Evolutionary conservation across 2,113 vertebrate species (phyloP).

Genomic region (Malurus elegans): DNA sequence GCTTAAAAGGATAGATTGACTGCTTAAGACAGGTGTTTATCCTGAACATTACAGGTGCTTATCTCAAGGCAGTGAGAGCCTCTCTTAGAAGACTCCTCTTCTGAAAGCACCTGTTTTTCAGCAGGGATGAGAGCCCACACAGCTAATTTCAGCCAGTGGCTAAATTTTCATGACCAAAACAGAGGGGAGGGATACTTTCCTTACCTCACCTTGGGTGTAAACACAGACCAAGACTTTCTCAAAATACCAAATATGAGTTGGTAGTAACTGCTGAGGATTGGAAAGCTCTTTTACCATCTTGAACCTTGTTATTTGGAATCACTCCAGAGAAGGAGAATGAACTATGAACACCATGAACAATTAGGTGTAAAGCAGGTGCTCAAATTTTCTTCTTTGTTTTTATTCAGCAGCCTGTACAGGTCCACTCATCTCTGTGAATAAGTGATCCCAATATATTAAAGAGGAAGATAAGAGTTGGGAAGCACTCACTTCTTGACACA

Average conservation of each 20-base stretch:
- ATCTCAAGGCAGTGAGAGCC: background rate
- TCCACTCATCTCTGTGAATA: background rate
- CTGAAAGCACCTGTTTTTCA: background rate
- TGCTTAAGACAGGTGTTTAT: background rate
- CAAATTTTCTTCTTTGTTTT: background rate
- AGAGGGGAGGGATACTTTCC: background rate
- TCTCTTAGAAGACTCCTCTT: background rate
- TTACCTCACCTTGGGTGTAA: background rate
- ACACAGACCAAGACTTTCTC: rapidly evolving
- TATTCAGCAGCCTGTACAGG: background rate
- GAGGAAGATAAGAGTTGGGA: background rate
- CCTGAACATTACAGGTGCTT: background rate
- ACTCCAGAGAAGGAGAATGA: background rate
- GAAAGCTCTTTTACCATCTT: background rate
- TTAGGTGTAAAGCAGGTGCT: background rate
- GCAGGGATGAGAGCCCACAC: background rate
- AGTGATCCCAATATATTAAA: background rate
- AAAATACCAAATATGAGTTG: background rate
- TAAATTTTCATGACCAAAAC: background rate
- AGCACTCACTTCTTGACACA: background rate
- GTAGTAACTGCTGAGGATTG: background rate
- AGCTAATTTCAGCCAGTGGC: background rate
- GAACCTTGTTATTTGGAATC: background rate
- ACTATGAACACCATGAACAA: background rate
- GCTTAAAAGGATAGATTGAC: background rate